phyloP scores from a whole-genome alignment of 1,140 invertebrate species.

The Aleiodes sp. region DNA sequence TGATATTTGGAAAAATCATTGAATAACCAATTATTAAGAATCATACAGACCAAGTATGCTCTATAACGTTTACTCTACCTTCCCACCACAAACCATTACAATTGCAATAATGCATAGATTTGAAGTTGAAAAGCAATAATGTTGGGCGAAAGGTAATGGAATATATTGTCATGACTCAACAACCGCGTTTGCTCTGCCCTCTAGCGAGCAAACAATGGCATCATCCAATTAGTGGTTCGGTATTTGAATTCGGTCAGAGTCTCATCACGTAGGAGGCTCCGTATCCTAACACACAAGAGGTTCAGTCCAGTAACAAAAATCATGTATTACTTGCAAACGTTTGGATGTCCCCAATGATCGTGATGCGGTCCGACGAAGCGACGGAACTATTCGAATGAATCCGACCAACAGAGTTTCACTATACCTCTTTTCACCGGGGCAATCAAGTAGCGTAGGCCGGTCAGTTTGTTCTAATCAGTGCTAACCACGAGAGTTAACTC shows the following conservation, averaged over 20 bases:
- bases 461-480: constrained; percentile 66
- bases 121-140: too few relatives aligned
- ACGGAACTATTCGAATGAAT: background rate
- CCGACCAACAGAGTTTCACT: background rate
- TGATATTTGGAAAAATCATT: background rate
- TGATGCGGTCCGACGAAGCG: background rate
- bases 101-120: too few relatives aligned
- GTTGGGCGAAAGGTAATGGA: too few relatives aligned
- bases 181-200: background rate
- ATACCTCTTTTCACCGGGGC: constrained; percentile 47
- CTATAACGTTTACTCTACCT: too few relatives aligned
- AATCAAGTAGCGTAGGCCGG: constrained; percentile 62
- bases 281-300: background rate
- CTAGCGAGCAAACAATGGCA: background rate
- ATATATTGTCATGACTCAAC: background rate
- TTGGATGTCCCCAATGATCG: background rate
- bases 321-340: background rate
- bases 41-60: background rate
- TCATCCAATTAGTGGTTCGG: background rate
- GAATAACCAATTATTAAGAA: background rate
- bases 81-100: too few relatives aligned
- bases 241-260: background rate
- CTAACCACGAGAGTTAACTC: constrained; percentile 61
- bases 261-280: background rate
- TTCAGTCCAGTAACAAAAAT: background rate